Evolutionary conservation across 1,140 invertebrate species (phyloP), one percentile per base, ranked within the genome.

Genomic region (Aethina tumida): DNA sequence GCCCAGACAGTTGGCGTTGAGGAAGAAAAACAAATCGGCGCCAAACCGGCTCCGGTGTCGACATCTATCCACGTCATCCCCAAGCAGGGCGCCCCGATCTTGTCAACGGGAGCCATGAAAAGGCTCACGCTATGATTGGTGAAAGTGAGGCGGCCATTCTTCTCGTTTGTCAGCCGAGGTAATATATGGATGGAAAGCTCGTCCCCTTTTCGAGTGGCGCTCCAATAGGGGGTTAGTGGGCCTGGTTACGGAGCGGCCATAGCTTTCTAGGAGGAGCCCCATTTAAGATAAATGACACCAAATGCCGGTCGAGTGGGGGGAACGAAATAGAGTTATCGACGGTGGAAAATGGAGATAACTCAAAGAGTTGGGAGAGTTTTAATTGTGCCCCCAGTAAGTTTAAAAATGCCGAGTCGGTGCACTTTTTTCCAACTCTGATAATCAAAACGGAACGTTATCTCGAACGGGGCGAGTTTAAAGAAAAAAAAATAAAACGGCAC

Each of bases 81-180:
- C 14, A 16, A 9, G n/a, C 4, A 12, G 29, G 15, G 10, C 10
- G n/a, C n/a, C 4, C 15, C n/a, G 6, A 29, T 18, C 15, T 9
- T 13, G n/a, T 30, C n/a, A 40, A 21, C 22, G 12, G 38, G 43
- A 32, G 45, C 43, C 39, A 46, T 47, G 45, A 44, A 41, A 47
- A 41, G 10, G 34, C 16, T n/a, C 3, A 10, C 24, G n/a, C 29
- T 35, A 13, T 36, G 38, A 57, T 57, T 57, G 55, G 55, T 35
- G 31, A 31, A 43, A 40, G n/a, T 19, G 4, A 7, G 32, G 41
- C 54, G 47, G 56, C 56, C 54, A 56, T 58, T 30, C 51, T 53
- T 34, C 22, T 30, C 17, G 27, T 43, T 45, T 49, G 47, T 41
- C 44, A 48, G 40, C 32, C 38, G 28, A 32, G 22, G 22, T 47